Evolutionary conservation across 2,888 invertebrate species (phyloP).

Genomic region (Ophion ellenae): DNA sequence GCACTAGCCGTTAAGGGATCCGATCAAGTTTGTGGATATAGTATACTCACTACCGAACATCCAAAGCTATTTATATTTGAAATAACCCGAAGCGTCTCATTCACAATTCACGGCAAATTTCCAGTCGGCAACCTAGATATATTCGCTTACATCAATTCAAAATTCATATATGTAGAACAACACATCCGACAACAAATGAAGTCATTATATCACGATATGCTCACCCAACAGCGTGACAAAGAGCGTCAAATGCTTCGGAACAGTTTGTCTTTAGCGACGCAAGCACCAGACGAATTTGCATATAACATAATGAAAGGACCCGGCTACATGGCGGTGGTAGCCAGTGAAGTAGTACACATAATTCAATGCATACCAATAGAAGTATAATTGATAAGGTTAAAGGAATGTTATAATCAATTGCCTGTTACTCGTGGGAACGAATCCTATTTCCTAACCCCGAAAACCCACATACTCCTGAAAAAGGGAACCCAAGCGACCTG

Average conservation of each 20-base stretch:
- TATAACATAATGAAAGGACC: no score
- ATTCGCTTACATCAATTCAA: slow-evolving; percentile 11
- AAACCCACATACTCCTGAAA: neutral
- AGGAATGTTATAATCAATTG: neutral
- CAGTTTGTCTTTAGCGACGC: no score
- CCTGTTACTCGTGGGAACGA: neutral
- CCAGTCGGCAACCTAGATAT: slow-evolving; percentile 40
- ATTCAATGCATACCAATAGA: no score
- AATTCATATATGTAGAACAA: no score
- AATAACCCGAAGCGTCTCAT: neutral
- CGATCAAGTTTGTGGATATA: slow-evolving; percentile 25
- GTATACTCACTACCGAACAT: slow-evolving; percentile 25
- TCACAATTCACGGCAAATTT: slow-evolving; percentile 8
- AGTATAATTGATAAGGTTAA: no score
- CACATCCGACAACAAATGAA: no score
- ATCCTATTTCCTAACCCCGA: neutral
- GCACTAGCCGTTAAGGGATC: slow-evolving; percentile 1
- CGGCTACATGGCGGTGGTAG: no score
- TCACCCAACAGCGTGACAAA: no score
- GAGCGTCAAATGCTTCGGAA: neutral
- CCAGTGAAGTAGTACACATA: no score
- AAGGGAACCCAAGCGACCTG: slow-evolving; percentile 4
- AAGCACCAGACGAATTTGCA: no score
- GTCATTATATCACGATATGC: no score
- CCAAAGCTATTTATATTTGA: slow-evolving; percentile 35